Base-by-base conservation (phyloP, 2,888 invertebrate species). In the Limenitis camilla region DNA sequence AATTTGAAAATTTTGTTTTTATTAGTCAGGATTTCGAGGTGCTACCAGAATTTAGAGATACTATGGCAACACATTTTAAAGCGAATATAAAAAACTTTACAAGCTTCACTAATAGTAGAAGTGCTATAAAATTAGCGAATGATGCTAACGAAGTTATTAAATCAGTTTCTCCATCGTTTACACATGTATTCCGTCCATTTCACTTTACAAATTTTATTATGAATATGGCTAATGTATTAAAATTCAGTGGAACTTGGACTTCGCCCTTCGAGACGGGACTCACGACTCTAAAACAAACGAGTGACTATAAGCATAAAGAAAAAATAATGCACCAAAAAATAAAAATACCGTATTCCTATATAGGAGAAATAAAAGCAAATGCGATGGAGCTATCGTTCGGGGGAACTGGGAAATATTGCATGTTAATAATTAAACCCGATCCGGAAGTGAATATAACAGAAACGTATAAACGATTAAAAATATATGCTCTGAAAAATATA, bases 361-460 rank as follows among this genome's bases (percentile, higher is more conserved):
- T 91, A 19, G 76, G 81, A 11, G 72, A 80, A 0, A 68, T 93
- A 45, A 86, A 89, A 40, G 89, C 90, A 1, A 88, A 90, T 59
- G 89, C 90, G 0, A 67, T 93, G 0, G 92, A 93, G 65, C 65
- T 94, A 45, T 92, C 93, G 0, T 94, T 94, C 60, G 91, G 92
- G 47, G 74, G 79, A n/a, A 90, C 79, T 29, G 71, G 69, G 0
- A 81, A 78, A 59, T 85, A 82, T 56, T 90, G 91, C 0, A 92
- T 93, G 92, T 68, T 93, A 2, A 67, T 93, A 1, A 66, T 93
- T 4, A 66, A 93, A 29, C 93, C 93, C 0, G 83, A 89, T 59
- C 88, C 82, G 29, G 88, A 88, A 53, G 75, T 83, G 29, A 81
- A 74, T 40, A 67, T 89, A 0, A 66, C 64, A 1, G 83, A 87